These are phyloP conservation scores for Arge pagana DNA, from an alignment of 2,888 invertebrate genomes.

Conservation along the genomic window DNA sequence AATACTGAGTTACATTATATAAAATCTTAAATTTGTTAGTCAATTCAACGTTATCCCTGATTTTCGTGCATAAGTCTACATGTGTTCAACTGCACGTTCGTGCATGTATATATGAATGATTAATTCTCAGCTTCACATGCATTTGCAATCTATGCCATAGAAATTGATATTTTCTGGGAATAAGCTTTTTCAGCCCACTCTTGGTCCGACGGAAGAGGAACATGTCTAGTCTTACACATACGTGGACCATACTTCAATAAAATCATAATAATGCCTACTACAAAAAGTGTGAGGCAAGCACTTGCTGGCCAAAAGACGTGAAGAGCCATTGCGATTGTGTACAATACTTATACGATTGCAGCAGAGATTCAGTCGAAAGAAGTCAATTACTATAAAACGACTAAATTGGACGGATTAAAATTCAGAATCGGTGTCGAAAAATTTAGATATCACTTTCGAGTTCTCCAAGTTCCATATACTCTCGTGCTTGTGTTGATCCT, in stretches of 20 bases:
- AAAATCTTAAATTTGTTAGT: too few species aligned
- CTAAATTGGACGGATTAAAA: neutral
- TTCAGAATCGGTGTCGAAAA: neutral
- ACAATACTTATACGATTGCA: neutral
- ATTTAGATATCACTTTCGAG: slow-evolving; percentile 79
- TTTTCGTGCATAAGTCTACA: too few species aligned
- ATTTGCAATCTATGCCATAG: slow-evolving; percentile 49
- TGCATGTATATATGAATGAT: too few species aligned
- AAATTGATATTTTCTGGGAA: slow-evolving; percentile 52
- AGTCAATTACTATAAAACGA: neutral
- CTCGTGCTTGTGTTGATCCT: slow-evolving; percentile 44
- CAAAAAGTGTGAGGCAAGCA: slow-evolving; percentile 73
- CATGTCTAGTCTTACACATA: slow-evolving; percentile 73
- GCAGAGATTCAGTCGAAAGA: neutral
- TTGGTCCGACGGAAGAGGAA: slow-evolving; percentile 67
- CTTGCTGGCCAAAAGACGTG: slow-evolving; percentile 80
- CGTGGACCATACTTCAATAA: slow-evolving; percentile 76
- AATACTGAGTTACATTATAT: slow-evolving; percentile 14
- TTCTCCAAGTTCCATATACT: slow-evolving; percentile 72
- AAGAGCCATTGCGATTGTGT: slow-evolving; percentile 64
- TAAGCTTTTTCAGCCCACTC: slow-evolving; percentile 72
- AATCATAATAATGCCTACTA: slow-evolving; percentile 75
- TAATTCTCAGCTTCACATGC: too few species aligned
- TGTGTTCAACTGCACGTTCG: too few species aligned
- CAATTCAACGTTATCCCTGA: too few species aligned